Conservation (phyloP, 2,888 invertebrate genomes). For the Amphimallon solstitiale region DNA sequence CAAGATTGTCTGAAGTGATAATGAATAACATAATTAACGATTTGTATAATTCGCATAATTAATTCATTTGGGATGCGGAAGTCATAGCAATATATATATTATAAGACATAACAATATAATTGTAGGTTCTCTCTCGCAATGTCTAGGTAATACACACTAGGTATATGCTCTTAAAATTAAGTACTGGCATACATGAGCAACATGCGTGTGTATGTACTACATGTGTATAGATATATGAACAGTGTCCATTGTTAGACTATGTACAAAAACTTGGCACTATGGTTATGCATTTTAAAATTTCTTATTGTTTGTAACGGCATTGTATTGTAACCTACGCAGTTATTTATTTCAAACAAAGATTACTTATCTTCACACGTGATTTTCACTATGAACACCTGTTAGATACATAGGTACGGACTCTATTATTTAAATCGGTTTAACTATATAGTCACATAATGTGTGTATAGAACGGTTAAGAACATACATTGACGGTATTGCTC, state of each 20-base stretch:
- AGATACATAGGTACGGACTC: constrained; percentile 9
- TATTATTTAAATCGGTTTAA: constrained; percentile 11
- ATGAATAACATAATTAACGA: too few relatives aligned
- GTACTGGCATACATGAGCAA: neutral
- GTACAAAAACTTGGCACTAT: constrained; percentile 16
- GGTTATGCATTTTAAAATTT: constrained; percentile 23
- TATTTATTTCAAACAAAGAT: constrained; percentile 30
- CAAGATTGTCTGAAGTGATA: too few relatives aligned
- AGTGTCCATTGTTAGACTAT: neutral
- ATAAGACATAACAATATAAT: too few relatives aligned
- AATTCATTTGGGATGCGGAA: too few relatives aligned
- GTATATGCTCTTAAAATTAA: too few relatives aligned
- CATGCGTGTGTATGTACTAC: neutral
- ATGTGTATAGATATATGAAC: neutral
- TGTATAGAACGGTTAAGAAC: constrained; percentile 8
- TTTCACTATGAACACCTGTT: constrained; percentile 33
- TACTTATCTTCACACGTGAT: constrained; percentile 29
- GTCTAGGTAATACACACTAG: too few relatives aligned
- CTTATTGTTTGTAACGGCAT: constrained; percentile 27
- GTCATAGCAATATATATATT: too few relatives aligned
- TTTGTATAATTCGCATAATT: too few relatives aligned
- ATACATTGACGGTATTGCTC: constrained; percentile 6
- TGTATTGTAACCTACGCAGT: constrained; percentile 32
- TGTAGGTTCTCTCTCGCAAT: too few relatives aligned
- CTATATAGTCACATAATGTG: neutral